Conservation (phyloP, 2,797 vertebrate species). For the Melanotaenia boesemani region DNA sequence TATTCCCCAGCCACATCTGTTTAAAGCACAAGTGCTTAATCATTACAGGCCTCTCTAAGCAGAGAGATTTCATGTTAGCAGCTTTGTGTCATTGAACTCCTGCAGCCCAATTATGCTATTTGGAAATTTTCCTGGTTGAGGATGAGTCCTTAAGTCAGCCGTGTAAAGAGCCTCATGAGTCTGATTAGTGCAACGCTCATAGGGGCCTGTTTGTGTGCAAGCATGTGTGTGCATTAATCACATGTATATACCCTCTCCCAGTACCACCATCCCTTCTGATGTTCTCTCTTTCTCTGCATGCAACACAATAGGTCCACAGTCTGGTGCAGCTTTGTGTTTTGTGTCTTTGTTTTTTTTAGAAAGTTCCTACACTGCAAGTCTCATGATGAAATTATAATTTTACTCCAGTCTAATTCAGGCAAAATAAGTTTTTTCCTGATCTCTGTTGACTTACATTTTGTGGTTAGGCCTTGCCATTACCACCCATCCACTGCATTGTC, state of each 20-base stretch:
- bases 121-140: slow-evolving; percentile 34
- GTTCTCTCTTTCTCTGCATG: slow-evolving; percentile 17
- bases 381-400: not conserved
- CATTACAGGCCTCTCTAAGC: slow-evolving; percentile 32
- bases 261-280: slow-evolving; percentile 12
- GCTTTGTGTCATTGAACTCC: slow-evolving; percentile 34
- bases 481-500: slow-evolving; percentile 5
- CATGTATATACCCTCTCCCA: slow-evolving; percentile 26
- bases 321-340: slow-evolving; percentile 19
- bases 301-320: slow-evolving; percentile 23
- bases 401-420: slow-evolving; percentile 30
- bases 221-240: slow-evolving; percentile 25
- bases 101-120: slow-evolving; percentile 48
- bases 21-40: slow-evolving; percentile 42
- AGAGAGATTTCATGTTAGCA: slow-evolving; percentile 20
- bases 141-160: slow-evolving; percentile 40
- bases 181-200: slow-evolving; percentile 58
- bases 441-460: slow-evolving; percentile 26
- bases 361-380: slow-evolving; percentile 15
- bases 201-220: slow-evolving; percentile 13
- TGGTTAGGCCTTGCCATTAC: slow-evolving; percentile 25
- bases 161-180: slow-evolving; percentile 67
- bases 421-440: slow-evolving; percentile 40
- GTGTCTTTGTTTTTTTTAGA: slow-evolving; percentile 9
- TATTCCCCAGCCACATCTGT: slow-evolving; percentile 36